Conservation (phyloP, 2,113 vertebrate genomes). For the Acrocephalus kingi region DNA sequence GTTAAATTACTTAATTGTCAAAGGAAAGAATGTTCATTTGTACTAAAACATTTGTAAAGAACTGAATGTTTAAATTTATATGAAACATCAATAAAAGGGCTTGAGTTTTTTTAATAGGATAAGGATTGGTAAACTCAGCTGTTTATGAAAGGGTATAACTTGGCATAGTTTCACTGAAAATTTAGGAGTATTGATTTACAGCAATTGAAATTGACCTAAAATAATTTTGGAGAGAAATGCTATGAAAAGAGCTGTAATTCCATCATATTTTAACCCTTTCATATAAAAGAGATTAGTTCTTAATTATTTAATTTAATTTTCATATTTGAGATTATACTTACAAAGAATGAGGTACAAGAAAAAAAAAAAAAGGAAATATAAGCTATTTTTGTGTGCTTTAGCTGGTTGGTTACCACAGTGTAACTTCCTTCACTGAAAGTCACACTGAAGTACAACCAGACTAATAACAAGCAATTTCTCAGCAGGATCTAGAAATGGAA, state of each 20-base stretch:
- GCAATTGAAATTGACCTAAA: not conserved
- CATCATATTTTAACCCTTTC: not conserved
- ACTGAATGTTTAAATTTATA: not conserved
- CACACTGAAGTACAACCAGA: not conserved
- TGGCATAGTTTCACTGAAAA: not conserved
- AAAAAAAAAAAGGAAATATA: not conserved
- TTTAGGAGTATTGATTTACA: not conserved
- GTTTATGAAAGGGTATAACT: not conserved
- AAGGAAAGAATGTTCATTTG: not conserved
- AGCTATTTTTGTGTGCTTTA: not conserved
- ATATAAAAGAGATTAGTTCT: not conserved
- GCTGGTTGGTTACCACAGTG: not conserved
- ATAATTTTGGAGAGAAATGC: not conserved
- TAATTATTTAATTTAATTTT: not conserved
- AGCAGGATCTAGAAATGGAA: not conserved
- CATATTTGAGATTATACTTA: not conserved
- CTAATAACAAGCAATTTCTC: not conserved
- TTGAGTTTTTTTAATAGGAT: not conserved
- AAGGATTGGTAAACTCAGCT: not conserved
- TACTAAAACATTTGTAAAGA: not conserved
- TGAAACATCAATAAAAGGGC: not conserved
- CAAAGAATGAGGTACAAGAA: not conserved
- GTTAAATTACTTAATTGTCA: not conserved
- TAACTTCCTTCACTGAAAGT: not conserved
- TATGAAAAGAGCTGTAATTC: not conserved